phyloP scores from a whole-genome alignment of 2,113 vertebrate genomes.

The Balaenoptera acutorostrata region DNA sequence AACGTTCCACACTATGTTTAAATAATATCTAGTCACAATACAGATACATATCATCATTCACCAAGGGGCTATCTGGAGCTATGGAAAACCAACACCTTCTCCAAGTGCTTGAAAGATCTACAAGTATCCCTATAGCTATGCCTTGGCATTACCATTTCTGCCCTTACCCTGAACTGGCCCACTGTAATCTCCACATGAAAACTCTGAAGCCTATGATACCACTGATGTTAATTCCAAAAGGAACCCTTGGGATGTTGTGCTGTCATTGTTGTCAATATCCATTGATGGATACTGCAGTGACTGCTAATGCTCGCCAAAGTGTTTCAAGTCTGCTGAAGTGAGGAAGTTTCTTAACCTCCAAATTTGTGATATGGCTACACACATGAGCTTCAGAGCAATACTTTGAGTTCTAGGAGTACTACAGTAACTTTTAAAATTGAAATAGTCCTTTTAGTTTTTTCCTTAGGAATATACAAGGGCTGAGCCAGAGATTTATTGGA shows the following conservation, averaged over 20 bases:
- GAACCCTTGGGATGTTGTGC: neutral
- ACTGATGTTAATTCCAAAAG: neutral
- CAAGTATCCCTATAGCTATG: neutral
- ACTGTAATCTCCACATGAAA: neutral
- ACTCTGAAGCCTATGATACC: neutral
- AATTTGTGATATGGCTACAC: neutral
- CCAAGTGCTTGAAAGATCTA: neutral
- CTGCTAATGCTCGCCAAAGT: neutral
- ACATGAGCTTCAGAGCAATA: neutral
- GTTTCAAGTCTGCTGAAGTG: neutral
- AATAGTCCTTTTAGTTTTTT: neutral
- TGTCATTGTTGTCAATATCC: neutral
- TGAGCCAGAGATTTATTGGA: neutral
- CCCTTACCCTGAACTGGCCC: neutral
- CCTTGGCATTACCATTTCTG: neutral
- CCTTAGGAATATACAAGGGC: neutral
- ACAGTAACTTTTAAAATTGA: neutral
- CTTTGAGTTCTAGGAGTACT: neutral
- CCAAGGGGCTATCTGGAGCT: neutral
- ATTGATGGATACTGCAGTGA: neutral
- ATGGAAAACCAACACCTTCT: neutral
- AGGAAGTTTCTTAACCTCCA: neutral
- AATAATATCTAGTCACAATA: neutral
- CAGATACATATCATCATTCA: neutral
- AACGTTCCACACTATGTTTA: neutral